Evolutionary conservation across 2,888 invertebrate species (phyloP).

Genomic region (Melinopterus prodromus): DNA sequence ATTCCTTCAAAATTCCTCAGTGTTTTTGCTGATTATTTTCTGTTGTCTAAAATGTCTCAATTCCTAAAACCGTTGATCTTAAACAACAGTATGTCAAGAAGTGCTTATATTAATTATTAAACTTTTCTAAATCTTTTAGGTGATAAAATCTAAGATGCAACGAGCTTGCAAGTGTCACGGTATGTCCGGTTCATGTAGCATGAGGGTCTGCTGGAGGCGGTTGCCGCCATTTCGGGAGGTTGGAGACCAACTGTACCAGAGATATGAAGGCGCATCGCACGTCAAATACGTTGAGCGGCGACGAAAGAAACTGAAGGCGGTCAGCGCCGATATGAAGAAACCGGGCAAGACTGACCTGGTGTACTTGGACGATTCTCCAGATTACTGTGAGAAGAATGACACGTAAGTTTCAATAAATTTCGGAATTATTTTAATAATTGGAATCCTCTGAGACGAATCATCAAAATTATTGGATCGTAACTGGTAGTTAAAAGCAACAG

Average conservation of each 20-base stretch:
- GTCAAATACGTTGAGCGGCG: constrained; percentile 75
- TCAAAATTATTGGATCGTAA: no score
- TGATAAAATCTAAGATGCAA: constrained; percentile 79
- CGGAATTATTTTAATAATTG: background rate
- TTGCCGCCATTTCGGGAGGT: constrained; percentile 80
- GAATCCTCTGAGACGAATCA: no score
- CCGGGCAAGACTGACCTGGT: constrained; percentile 92
- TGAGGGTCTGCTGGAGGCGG: constrained; percentile 89
- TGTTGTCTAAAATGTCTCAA: no score
- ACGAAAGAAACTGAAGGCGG: constrained; percentile 75
- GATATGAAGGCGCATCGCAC: constrained; percentile 88
- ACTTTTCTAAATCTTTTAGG: constrained; percentile 4
- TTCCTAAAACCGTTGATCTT: no score
- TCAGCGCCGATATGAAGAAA: constrained; percentile 81
- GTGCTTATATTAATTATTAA: no score
- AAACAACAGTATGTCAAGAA: no score
- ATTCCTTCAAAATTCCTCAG: no score
- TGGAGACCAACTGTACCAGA: constrained; percentile 78
- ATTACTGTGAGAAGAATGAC: constrained; percentile 88
- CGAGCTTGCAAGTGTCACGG: constrained; percentile 93
- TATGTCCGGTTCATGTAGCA: constrained; percentile 91
- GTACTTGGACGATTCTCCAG: constrained; percentile 89
- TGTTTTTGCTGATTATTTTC: no score
- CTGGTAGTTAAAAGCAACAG: no score
- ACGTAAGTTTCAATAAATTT: constrained; percentile 67